These are phyloP conservation scores for Tenualosa ilisha DNA, from an alignment of 2,797 vertebrate species.

Conservation along the genomic window DNA sequence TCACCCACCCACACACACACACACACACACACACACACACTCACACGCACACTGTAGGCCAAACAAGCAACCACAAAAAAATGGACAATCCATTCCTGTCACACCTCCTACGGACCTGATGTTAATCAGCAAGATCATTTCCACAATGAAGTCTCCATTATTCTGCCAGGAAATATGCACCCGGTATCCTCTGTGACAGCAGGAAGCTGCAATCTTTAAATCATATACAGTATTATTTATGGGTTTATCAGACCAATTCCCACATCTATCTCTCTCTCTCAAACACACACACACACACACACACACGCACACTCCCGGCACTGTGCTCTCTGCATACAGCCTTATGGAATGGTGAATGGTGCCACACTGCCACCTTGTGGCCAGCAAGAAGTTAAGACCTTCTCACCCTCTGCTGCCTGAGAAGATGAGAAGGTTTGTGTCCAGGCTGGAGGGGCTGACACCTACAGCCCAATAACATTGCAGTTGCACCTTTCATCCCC, in stretches of 20 bases:
- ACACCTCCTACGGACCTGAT: slow-evolving; percentile 37
- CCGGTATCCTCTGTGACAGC: slow-evolving; percentile 48
- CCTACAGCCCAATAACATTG: neutral
- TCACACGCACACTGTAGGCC: neutral
- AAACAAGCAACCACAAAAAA: slow-evolving; percentile 43
- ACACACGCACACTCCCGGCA: too few relatives aligned
- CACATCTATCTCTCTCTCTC: slow-evolving; percentile 29
- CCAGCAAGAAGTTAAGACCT: too few relatives aligned
- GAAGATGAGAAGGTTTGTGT: neutral
- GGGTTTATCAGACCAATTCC: slow-evolving; percentile 54
- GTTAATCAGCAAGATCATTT: slow-evolving; percentile 55
- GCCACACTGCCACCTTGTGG: slow-evolving; percentile 56
- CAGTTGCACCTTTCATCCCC: neutral
- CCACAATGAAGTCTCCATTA: slow-evolving; percentile 48
- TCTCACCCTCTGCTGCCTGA: neutral
- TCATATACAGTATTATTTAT: slow-evolving; percentile 53
- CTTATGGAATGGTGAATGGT: neutral
- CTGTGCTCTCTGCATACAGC: neutral
- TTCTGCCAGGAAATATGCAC: slow-evolving; percentile 48
- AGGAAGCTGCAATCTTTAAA: slow-evolving; percentile 56
- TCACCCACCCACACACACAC: slow-evolving; percentile 31
- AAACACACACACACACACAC: too few relatives aligned
- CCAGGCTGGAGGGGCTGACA: neutral
- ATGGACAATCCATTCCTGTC: slow-evolving; percentile 46
- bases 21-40: neutral